Base-by-base conservation (phyloP, 2,888 invertebrate genomes). In the Fissipunctia ypsillon region DNA sequence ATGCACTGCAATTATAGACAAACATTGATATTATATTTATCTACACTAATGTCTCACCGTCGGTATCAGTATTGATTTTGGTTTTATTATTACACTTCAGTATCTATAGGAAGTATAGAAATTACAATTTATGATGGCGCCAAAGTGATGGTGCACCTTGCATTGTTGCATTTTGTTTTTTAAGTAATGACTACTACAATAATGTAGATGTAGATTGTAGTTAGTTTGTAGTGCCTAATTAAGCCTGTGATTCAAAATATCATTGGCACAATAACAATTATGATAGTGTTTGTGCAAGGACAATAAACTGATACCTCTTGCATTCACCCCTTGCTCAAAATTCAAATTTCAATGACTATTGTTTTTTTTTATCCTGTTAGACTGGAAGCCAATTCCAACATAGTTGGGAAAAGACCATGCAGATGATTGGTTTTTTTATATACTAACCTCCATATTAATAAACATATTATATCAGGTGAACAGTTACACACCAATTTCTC, bases 11-110 rank as follows among this genome's bases (percentile, higher is more conserved):
- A 52, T 57, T 76, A 66, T 22, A 66, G 45, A 73, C 73, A 70
- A 54, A 67, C 60, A 43, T 69, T 63, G 38, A 48, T 75, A 54
- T n/a, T n/a, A n/a, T n/a, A n/a, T n/a, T n/a, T 48, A 64, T 28
- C 71, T 71, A 63, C 50, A 57, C 56, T 60, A 5, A 16, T 67
- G 45, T 67, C 14, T 60, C 22, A 61, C 19, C 50, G 71, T 70
- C 25, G 5, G n/a, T 65, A 48, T 56, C 35, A 43, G 41, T 84
- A 85, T 85, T 85, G 80, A 85, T 85, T 52, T 74, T 78, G 25
- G 52, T 59, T 64, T 59, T 82, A 77, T 38, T 69, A 74, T 68
- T 78, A 80, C 67, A 59, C 56, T 60, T 22, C 14, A 57, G 43
- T 56, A n/a, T 50, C 0, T 41, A 12, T 7, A 54, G 2, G 22